phyloP scores from a whole-genome alignment of 2,888 invertebrate species.

The Limnephilus rhombicus region DNA sequence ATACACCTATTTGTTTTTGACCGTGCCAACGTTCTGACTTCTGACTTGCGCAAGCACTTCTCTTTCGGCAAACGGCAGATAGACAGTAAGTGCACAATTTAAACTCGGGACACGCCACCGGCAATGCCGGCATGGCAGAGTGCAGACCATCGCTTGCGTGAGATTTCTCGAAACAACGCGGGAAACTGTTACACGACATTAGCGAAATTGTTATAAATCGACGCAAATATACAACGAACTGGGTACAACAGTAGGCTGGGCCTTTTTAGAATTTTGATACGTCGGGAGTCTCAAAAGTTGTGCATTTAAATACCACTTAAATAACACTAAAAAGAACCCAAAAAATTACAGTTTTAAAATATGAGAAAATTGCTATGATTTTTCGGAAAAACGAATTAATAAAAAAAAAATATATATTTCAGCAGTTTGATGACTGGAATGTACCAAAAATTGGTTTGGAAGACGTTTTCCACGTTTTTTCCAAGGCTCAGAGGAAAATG shows the following conservation, averaged over 20 bases:
- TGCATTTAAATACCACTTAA: too few species aligned
- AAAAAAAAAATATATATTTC: too few species aligned
- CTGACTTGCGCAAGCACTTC: background rate
- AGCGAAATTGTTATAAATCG: conserved; percentile 13
- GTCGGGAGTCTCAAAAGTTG: too few species aligned
- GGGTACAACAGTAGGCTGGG: background rate
- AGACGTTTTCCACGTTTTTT: too few species aligned
- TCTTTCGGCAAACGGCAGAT: background rate
- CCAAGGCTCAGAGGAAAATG: too few species aligned
- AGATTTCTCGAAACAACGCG: conserved; percentile 22
- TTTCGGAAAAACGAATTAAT: too few species aligned
- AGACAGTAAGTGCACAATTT: conserved; percentile 25
- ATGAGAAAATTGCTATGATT: too few species aligned
- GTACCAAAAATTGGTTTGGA: too few species aligned
- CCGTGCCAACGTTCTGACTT: background rate
- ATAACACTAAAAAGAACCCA: too few species aligned
- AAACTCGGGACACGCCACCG: conserved; percentile 17
- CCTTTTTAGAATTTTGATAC: background rate
- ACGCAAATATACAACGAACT: background rate
- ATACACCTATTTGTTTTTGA: background rate
- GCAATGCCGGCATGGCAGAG: too few species aligned
- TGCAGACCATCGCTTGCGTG: background rate
- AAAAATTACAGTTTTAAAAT: too few species aligned
- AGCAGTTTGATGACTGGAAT: too few species aligned
- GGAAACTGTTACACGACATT: conserved; percentile 28